Base-by-base conservation (phyloP, 2,113 vertebrate species). In the Trematomus loennbergii region DNA sequence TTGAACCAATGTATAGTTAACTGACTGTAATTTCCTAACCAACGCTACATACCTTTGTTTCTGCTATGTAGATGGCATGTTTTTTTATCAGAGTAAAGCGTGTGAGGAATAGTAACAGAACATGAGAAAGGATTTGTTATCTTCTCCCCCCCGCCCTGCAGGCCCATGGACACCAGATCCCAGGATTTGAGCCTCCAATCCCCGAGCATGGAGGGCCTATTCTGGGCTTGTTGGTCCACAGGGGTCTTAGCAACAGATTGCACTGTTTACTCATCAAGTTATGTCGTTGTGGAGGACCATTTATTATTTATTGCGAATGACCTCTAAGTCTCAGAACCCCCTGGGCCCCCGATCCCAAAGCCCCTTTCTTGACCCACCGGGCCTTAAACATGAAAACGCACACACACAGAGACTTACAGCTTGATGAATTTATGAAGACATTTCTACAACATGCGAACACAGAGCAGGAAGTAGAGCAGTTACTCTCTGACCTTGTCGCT, bases 241-340 rank as follows among this genome's bases (percentile, higher is more conserved):
- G 90, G 88, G 88, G 58, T 83, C 90, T 89, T 92, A 93, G 94
- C 90, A 94, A 95, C 94, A 92, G 84, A 88, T 92, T 89, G 91
- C 87, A 86, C 81, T 94, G 86, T 95, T 95, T 93, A 94, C 88
- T 82, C 82, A 78, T 75, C 79, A 80, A 59, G 83, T 79, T 82
- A 73, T 62, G 68, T 86, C 45, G 79, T 74, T 68, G 62, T 63
- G 85, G 72, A 88, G 64, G 64, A 61, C 25, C 52, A 72, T 89
- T 86, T 85, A 86, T 82, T 89, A 91, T 93, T 93, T 66, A 88
- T 90, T 72, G 64, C 84, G 60, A 86, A 73, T 54, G 29, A 85
- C 71, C 78, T 68, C 81, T 2, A 10, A 29, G 12, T 79, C 60
- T 43, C 36, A 60, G 49, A 55, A 13, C 25, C 2, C 45, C 17